Conservation (phyloP, 2,113 vertebrate species). For the Gila orcuttii region DNA sequence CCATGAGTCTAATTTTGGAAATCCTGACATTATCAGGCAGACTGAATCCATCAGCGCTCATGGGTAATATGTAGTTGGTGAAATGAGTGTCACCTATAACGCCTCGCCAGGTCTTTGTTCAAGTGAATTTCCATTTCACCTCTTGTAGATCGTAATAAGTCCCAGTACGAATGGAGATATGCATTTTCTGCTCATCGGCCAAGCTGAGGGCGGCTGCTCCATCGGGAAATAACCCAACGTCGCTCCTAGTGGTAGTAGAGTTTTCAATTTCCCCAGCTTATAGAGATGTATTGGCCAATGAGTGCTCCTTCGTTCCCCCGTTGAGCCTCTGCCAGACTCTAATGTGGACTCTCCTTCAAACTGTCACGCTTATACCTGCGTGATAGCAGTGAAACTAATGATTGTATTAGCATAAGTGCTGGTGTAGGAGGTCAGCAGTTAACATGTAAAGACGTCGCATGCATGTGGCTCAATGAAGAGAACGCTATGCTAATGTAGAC, state of each 20-base stretch:
- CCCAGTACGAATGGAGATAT: constrained; percentile 25
- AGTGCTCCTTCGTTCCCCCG: constrained; percentile 46
- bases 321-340: constrained; percentile 58
- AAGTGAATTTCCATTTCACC: constrained; percentile 36
- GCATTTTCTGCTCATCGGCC: constrained; percentile 37
- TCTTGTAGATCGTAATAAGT: constrained; percentile 45
- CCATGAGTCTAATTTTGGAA: constrained; percentile 30
- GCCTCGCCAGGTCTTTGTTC: constrained; percentile 32
- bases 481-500: constrained; percentile 41
- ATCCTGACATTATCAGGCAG: constrained; percentile 35
- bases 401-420: constrained; percentile 52
- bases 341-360: constrained; percentile 58
- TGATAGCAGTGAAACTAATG: constrained; percentile 55
- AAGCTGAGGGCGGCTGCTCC: constrained; percentile 44
- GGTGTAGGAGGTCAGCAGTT: constrained; percentile 43
- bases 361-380: constrained; percentile 52
- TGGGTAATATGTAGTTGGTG: constrained; percentile 31
- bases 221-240: constrained; percentile 41
- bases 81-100: constrained; percentile 32
- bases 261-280: constrained; percentile 59
- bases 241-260: constrained; percentile 41
- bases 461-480: constrained; percentile 19
- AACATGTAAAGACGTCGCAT: constrained; percentile 31
- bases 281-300: constrained; percentile 58
- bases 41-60: constrained; percentile 23